These are phyloP conservation scores for Mellivora capensis DNA, from an alignment of 2,113 vertebrate genomes.

Conservation along the genomic window DNA sequence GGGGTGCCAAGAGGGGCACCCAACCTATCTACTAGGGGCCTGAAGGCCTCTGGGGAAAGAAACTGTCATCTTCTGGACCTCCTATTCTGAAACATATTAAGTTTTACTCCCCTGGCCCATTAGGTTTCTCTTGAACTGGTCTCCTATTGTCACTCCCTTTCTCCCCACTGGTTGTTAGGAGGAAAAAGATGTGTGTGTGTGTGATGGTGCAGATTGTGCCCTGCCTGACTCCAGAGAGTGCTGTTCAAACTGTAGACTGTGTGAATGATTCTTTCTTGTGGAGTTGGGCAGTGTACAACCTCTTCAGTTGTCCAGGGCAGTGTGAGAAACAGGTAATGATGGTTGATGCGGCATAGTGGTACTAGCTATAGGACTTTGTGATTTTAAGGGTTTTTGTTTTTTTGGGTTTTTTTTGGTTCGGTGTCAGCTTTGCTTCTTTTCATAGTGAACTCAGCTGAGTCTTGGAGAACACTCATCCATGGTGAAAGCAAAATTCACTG, in stretches of 20 bases:
- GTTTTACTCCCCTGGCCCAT: not conserved
- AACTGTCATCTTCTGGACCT: not conserved
- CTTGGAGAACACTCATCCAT: not conserved
- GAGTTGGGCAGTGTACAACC: accelerated
- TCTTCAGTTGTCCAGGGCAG: not conserved
- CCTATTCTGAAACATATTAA: not conserved
- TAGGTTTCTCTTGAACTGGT: not conserved
- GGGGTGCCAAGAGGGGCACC: not conserved
- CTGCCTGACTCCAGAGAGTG: not conserved
- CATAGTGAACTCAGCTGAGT: not conserved
- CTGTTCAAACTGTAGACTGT: not conserved
- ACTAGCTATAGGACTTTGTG: not conserved
- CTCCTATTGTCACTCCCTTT: not conserved
- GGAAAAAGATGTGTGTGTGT: no score
- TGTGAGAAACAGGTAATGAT: not conserved
- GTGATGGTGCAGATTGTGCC: not conserved
- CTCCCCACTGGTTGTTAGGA: not conserved
- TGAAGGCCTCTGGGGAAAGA: not conserved
- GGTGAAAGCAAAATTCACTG: not conserved
- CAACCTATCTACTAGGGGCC: not conserved
- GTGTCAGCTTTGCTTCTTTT: not conserved
- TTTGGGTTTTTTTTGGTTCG: not conserved
- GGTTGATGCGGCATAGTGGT: not conserved
- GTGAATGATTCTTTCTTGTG: not conserved
- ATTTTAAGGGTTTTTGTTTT: not conserved